These are phyloP conservation scores for Arrhopalites spinosus DNA, from an alignment of 2,888 invertebrate species.

Conservation along the genomic window DNA sequence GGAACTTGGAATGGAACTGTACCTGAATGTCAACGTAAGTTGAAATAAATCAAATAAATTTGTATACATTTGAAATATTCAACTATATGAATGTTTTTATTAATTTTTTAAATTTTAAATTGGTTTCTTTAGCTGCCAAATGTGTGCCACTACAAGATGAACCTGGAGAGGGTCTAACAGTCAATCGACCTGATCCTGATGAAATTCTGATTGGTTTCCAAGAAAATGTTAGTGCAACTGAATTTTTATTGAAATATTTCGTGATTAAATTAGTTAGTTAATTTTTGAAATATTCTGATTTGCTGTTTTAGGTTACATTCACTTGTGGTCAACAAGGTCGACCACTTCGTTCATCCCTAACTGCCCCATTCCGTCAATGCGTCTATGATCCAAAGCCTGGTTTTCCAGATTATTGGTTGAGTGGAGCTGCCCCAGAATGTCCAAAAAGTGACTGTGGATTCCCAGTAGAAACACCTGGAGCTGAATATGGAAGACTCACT, in stretches of 20 bases:
- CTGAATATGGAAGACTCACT: slow-evolving; percentile 84
- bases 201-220: slow-evolving; percentile 85
- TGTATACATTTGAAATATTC: too few relatives aligned
- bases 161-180: slow-evolving; percentile 80
- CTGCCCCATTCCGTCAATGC: slow-evolving; percentile 88
- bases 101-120: slow-evolving; percentile 10
- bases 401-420: slow-evolving; percentile 87
- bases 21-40: slow-evolving; percentile 83
- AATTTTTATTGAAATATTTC: too few relatives aligned
- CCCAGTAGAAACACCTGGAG: slow-evolving; percentile 89
- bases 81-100: slow-evolving; percentile 5
- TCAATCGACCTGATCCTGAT: slow-evolving; percentile 77
- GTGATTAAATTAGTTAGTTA: too few relatives aligned
- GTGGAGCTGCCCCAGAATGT: slow-evolving; percentile 82
- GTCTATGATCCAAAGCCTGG: slow-evolving; percentile 91
- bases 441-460: slow-evolving; percentile 89
- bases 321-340: slow-evolving; percentile 79
- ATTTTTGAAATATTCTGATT: too few relatives aligned
- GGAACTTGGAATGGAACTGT: slow-evolving; percentile 93
- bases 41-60: neutral
- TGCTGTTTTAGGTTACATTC: too few relatives aligned
- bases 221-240: too few relatives aligned
- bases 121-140: slow-evolving; percentile 71
- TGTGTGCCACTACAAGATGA: slow-evolving; percentile 89
- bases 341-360: slow-evolving; percentile 77